A percentile compares a stretch with the other conserved stretches of the same genome.
Conservation (phyloP, 2,888 invertebrate genomes). For the Minunthozetes semirufus region DNA sequence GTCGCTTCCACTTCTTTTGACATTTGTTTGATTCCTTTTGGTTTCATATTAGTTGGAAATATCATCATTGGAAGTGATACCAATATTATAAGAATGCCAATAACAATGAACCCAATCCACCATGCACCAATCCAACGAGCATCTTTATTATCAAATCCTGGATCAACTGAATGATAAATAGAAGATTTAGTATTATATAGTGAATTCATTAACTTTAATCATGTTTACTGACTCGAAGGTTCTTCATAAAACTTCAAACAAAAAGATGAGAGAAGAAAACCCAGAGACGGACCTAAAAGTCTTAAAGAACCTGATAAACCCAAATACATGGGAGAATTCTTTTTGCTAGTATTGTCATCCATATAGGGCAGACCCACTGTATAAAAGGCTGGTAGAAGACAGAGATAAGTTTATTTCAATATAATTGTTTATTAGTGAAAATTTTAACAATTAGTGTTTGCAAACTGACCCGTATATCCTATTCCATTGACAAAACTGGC, state of each 20-base stretch:
- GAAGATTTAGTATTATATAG: not conserved
- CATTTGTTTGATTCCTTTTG: not conserved
- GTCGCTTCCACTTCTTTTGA: not conserved
- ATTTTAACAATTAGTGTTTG: no score
- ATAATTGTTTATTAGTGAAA: no score
- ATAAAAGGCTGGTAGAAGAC: no score
- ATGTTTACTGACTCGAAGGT: slow-evolving; percentile 38
- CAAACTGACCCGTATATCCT: slow-evolving; percentile 41
- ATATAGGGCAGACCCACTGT: slow-evolving; percentile 40
- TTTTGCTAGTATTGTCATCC: slow-evolving; percentile 42
- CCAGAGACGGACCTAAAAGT: slow-evolving; percentile 42
- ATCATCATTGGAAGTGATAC: slow-evolving; percentile 41
- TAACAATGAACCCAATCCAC: slow-evolving; percentile 44
- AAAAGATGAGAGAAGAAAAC: slow-evolving; percentile 43
- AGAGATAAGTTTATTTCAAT: no score
- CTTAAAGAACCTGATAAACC: slow-evolving; percentile 35
- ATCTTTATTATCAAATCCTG: slow-evolving; percentile 40
- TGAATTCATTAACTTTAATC: no score
- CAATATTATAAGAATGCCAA: slow-evolving; percentile 40
- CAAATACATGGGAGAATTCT: slow-evolving; percentile 36
- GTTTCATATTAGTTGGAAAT: slow-evolving; percentile 39
- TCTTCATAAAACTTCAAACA: slow-evolving; percentile 42
- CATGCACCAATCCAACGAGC: slow-evolving; percentile 44
- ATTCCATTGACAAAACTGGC: slow-evolving; percentile 40
- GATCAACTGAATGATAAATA: slow-evolving; percentile 36